These are phyloP conservation scores for Sminthurides aquaticus DNA, from an alignment of 2,888 invertebrate genomes.

Conservation along the genomic window DNA sequence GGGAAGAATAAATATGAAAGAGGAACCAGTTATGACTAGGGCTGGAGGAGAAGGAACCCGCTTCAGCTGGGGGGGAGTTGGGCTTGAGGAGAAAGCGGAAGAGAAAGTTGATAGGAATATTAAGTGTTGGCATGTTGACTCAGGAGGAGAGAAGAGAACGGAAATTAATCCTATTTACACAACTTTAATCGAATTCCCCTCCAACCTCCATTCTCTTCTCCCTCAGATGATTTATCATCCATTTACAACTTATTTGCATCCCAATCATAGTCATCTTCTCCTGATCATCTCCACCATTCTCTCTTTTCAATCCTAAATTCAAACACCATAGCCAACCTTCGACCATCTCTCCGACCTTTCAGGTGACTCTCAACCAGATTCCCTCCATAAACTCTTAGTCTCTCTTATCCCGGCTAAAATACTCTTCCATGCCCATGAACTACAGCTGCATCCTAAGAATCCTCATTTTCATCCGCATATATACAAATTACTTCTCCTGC, in stretches of 20 bases:
- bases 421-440: too few species aligned
- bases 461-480: too few species aligned
- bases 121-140: slow-evolving; percentile 16
- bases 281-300: slow-evolving; percentile 1
- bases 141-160: slow-evolving; percentile 31
- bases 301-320: neutral
- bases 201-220: slow-evolving; percentile 11
- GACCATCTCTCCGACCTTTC: neutral
- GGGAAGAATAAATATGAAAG: too few species aligned
- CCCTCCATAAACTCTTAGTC: too few species aligned
- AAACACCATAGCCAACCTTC: neutral
- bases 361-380: too few species aligned
- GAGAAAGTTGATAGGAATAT: slow-evolving; percentile 3
- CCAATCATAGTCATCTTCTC: slow-evolving; percentile 16
- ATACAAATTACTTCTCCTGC: too few species aligned
- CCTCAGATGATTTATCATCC: slow-evolving; percentile 37
- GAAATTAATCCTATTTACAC: slow-evolving; percentile 43
- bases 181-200: slow-evolving; percentile 39
- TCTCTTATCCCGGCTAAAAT: too few species aligned
- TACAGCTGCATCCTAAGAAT: too few species aligned
- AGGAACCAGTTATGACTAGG: too few species aligned
- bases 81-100: slow-evolving; percentile 6
- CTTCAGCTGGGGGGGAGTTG: neutral
- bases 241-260: slow-evolving; percentile 27
- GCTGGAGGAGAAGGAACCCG: neutral